Percentiles rank a stretch among this genome's conserved stretches.
phyloP scores from a whole-genome alignment of 2,113 vertebrate genomes.

The Penelope pileata region DNA sequence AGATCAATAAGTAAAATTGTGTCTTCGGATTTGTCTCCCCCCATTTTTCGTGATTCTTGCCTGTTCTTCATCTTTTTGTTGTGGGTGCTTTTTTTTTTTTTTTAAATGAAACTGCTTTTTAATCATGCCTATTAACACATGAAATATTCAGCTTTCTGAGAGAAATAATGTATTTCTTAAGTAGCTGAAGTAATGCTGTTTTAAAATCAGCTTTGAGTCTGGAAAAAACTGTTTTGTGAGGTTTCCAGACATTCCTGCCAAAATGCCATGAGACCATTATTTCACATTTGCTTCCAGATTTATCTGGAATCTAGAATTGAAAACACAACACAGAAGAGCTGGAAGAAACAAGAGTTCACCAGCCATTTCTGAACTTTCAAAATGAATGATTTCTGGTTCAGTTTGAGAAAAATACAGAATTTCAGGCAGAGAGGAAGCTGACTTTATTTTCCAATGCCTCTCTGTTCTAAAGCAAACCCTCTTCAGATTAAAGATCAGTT shows the following conservation, averaged over 20 bases:
- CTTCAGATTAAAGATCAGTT: constrained; percentile 20
- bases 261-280: constrained; percentile 40
- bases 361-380: constrained; percentile 37
- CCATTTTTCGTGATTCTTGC: background rate
- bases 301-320: constrained; percentile 54
- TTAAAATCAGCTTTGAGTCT: constrained; percentile 28
- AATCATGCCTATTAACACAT: background rate
- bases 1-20: background rate
- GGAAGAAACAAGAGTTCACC: constrained; percentile 58
- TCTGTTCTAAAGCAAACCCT: constrained; percentile 32
- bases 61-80: background rate
- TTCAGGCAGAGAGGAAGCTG: background rate
- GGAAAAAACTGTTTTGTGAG: constrained; percentile 53
- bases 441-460: constrained; percentile 46
- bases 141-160: background rate
- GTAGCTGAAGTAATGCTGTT: background rate
- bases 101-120: background rate
- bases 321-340: constrained; percentile 44
- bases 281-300: constrained; percentile 63
- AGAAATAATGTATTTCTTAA: constrained; percentile 10
- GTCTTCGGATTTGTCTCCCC: background rate
- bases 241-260: constrained; percentile 49
- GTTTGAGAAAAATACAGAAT: background rate
- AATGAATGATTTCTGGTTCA: constrained; percentile 43
- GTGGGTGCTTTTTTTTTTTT: background rate